A percentile compares a stretch with the other conserved stretches of the same genome.
Evolutionary conservation across 2,888 invertebrate species (phyloP).

Genomic region (Tholera decimalis): DNA sequence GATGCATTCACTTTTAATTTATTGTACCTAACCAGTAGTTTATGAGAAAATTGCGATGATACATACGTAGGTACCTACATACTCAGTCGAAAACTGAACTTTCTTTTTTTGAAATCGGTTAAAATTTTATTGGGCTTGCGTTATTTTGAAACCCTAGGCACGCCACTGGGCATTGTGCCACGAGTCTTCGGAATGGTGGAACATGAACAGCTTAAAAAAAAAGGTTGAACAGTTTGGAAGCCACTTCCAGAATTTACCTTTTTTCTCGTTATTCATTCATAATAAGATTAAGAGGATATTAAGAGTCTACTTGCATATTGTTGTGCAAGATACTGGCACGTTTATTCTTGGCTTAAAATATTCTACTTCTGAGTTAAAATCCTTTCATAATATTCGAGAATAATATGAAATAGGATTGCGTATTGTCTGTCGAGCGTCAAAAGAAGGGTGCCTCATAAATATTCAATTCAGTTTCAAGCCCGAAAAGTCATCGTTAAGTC

Average conservation of each 20-base stretch:
- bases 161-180: no score
- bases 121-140: no score
- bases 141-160: no score
- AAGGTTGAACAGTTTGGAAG: no score
- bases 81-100: no score
- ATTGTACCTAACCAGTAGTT: no score
- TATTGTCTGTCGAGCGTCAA: slow-evolving; percentile 74
- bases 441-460: slow-evolving; percentile 87
- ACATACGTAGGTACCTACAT: no score
- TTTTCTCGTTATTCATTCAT: neutral
- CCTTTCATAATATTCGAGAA: slow-evolving; percentile 47
- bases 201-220: neutral
- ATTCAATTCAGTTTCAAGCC: slow-evolving; percentile 87
- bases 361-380: slow-evolving; percentile 24
- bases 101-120: no score
- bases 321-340: neutral
- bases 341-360: neutral
- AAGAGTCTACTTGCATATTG: neutral
- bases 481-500: slow-evolving; percentile 88
- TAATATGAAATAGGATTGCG: slow-evolving; percentile 58
- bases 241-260: neutral
- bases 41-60: no score
- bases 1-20: no score
- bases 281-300: neutral
- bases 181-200: neutral